Conservation (phyloP, 1,140 invertebrate genomes). For the Meloidogyne chitwoodi region DNA sequence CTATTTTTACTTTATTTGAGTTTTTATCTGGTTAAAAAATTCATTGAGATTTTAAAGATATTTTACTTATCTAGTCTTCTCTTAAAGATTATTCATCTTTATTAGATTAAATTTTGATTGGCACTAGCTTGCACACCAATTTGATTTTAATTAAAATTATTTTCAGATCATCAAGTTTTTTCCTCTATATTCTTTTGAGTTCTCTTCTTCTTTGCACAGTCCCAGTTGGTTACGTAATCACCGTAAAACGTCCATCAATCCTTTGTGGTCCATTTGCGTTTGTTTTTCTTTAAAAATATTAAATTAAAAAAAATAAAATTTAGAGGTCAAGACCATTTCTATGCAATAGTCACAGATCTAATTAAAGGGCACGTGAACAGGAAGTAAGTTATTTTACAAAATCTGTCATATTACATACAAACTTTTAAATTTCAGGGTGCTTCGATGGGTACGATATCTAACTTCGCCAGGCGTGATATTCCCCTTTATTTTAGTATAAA, state of each 20-base stretch:
- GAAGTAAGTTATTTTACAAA: background rate
- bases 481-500: constrained; percentile 79
- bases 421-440: constrained; percentile 10
- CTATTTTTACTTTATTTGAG: too few relatives aligned
- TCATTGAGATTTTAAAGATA: too few relatives aligned
- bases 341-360: constrained; percentile 63
- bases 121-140: too few relatives aligned
- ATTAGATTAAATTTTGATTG: too few relatives aligned
- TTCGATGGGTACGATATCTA: constrained; percentile 69
- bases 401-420: too few relatives aligned
- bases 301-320: constrained; percentile 4
- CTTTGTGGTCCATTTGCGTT: constrained; percentile 87
- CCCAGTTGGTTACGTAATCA: constrained; percentile 87
- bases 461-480: constrained; percentile 89
- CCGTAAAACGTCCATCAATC: constrained; percentile 79
- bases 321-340: constrained; percentile 76
- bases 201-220: constrained; percentile 92
- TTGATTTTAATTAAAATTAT: background rate
- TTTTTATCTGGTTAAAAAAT: too few relatives aligned
- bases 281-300: constrained; percentile 4
- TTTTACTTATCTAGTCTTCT: too few relatives aligned
- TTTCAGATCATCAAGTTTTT: constrained; percentile 83
- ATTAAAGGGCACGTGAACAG: constrained; percentile 30
- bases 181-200: constrained; percentile 79
- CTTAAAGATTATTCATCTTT: too few relatives aligned